Evolutionary conservation across 2,888 invertebrate genomes (phyloP), one percentile per base, ranked within the genome.

Genomic region (Perizoma flavofasciatum): DNA sequence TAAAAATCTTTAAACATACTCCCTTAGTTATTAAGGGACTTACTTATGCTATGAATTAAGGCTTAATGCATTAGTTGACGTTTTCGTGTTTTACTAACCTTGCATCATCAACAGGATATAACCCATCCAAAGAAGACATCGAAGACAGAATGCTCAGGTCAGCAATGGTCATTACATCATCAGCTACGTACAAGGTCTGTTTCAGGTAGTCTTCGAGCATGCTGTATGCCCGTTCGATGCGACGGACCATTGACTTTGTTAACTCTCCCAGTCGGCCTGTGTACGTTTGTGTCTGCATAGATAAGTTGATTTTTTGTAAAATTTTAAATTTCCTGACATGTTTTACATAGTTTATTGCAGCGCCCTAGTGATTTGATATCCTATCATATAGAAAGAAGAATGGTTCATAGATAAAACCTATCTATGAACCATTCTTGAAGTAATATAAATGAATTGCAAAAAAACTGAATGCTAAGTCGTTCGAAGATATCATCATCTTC

Each of bases 121-220:
- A 49, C 11, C 87, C 88, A 60, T 81, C 69, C 33, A 91, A 63
- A 4, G 83, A 69, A 0, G 81, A 79, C 9, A 86, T 72, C 0
- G 88, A 87, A 0, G 86, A 75, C 0, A 85, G 68, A 5, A 85
- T 77, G 54, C 88, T 84, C 4, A 89, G 63, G 54, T 91, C 90
- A 0, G 90, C 91, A 4, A 90, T 60, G 0, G 90, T 90, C 47
- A 88, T 72, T 0, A 68, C 72, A 46, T 85, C 75, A 44, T 78
- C 85, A 0, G 89, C 89, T 50, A 91, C 66, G 55, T 80, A 90
- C 32, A 69, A 52, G 0, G 77, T 78, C 10, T 85, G 72, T 0
- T 79, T 70, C 39, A 91, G 73, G 68, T 89, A 89, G 0, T 73
- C 77, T 66, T 91, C 89, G 0, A 89, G 74, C 54, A 79, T 85